Percentiles rank a stretch among this genome's conserved stretches.
phyloP scores from a whole-genome alignment of 1,140 invertebrate species.

The Cydia splendana region DNA sequence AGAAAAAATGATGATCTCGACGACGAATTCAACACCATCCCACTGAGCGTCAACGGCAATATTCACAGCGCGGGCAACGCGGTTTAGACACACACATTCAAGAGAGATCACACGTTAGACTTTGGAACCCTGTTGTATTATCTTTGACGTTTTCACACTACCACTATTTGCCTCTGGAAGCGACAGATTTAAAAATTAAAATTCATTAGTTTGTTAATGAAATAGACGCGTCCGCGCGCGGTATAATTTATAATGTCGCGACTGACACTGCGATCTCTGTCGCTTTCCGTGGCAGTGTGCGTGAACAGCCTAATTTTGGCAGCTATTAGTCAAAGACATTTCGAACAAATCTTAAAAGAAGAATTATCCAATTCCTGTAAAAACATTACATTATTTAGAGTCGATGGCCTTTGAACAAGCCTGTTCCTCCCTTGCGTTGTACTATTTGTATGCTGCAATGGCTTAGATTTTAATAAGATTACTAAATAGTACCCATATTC shows the following conservation, averaged over 20 bases:
- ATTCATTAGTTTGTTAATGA: background rate
- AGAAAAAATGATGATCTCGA: slow-evolving; percentile 74
- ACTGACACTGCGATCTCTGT: too few relatives aligned
- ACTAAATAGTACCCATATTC: too few relatives aligned
- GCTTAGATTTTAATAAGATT: slow-evolving; percentile 1
- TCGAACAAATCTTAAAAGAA: too few relatives aligned
- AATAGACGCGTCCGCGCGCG: too few relatives aligned
- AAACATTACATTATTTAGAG: background rate
- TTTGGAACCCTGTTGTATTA: background rate
- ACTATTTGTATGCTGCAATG: background rate
- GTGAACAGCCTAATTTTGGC: too few relatives aligned
- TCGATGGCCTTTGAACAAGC: background rate
- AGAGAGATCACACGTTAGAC: slow-evolving; percentile 41
- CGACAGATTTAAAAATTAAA: background rate
- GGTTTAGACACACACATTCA: slow-evolving; percentile 50
- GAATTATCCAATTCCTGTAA: background rate
- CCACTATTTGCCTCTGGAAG: background rate
- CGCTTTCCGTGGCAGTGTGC: too few relatives aligned
- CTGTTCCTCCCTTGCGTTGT: background rate
- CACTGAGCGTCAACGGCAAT: slow-evolving; percentile 68
- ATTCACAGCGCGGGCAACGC: slow-evolving; percentile 73
- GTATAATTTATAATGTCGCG: too few relatives aligned
- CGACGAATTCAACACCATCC: slow-evolving; percentile 75
- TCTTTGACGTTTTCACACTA: background rate
- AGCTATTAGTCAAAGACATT: too few relatives aligned